A percentile compares a stretch with the other conserved stretches of the same genome.
Evolutionary conservation across 2,113 vertebrate genomes (phyloP).

Genomic region (Sus scrofa): T2T-Sscrofa CM000814.6:118902501-118903000

Average conservation of each 20-base stretch:
- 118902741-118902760: background rate
- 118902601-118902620: background rate
- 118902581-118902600: background rate
- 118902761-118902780: background rate
- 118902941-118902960: background rate
- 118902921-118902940: background rate
- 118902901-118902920: background rate
- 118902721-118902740: background rate
- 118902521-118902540: constrained; percentile 32
- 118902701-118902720: background rate
- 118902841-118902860: background rate
- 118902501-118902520: background rate
- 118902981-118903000: background rate
- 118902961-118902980: background rate
- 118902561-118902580: background rate
- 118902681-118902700: background rate
- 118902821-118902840: background rate
- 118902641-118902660: background rate
- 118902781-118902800: background rate
- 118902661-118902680: background rate
- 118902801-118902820: background rate
- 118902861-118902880: background rate
- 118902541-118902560: background rate
- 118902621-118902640: background rate
- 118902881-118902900: background rate